Percentiles rank a stretch among this genome's conserved stretches.
phyloP scores from a whole-genome alignment of 2,113 vertebrate genomes.

The Galbula dea region DNA sequence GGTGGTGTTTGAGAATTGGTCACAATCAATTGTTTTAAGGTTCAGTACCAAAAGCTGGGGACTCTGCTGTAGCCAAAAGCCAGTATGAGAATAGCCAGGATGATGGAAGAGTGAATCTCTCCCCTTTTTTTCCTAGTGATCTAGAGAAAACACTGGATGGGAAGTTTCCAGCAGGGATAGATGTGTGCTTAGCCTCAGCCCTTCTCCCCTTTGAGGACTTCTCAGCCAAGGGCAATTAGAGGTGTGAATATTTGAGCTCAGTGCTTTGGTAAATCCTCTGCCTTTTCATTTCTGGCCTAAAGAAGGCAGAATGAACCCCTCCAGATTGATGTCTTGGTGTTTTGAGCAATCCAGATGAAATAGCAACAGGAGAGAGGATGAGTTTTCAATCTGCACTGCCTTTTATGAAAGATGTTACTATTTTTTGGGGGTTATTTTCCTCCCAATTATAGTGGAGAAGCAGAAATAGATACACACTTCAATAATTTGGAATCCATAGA shows the following conservation, averaged over 20 bases:
- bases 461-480: conserved; percentile 51
- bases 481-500: conserved; percentile 43
- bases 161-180: not conserved
- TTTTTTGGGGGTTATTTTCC: conserved; percentile 22
- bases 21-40: not conserved
- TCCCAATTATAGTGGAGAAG: conserved; percentile 19
- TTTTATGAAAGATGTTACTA: conserved; percentile 29
- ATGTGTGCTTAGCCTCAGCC: not conserved
- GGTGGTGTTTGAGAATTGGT: not conserved
- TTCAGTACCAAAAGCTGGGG: not conserved
- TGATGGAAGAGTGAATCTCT: not conserved
- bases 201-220: not conserved
- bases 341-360: not conserved
- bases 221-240: not conserved
- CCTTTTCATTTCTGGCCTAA: not conserved
- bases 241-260: not conserved
- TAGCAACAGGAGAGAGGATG: not conserved
- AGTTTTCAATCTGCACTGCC: not conserved
- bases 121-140: not conserved
- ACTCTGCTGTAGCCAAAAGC: not conserved
- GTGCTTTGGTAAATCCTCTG: not conserved
- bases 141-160: not conserved
- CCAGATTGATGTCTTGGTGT: not conserved
- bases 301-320: not conserved
- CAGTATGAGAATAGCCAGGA: not conserved